These are phyloP conservation scores for Phrynocephalus versicolor DNA, from an alignment of 2,113 vertebrate species.

Conservation along the genomic window DNA sequence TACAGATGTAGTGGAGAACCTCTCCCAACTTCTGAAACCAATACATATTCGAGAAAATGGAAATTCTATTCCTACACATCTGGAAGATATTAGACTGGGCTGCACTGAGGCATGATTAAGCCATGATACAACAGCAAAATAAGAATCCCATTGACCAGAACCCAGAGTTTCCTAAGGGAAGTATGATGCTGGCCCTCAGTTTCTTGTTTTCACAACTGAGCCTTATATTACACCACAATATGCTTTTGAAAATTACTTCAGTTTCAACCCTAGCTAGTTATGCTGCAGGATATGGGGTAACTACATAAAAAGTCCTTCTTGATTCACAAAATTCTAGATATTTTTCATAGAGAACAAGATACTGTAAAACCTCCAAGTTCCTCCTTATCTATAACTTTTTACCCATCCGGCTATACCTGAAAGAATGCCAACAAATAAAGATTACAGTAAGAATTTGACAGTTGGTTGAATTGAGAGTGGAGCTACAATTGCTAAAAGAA, in stretches of 20 bases:
- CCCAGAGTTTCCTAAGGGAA: background rate
- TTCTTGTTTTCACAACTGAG: background rate
- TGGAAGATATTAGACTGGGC: background rate
- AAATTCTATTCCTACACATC: background rate
- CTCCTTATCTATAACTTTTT: background rate
- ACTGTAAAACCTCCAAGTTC: background rate
- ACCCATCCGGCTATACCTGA: background rate
- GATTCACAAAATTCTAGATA: no score
- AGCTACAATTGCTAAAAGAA: background rate
- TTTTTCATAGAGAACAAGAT: no score
- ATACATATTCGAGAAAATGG: background rate
- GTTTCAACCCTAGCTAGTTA: background rate
- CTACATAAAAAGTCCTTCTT: background rate
- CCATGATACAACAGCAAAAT: background rate
- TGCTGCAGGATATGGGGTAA: background rate
- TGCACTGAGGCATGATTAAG: background rate
- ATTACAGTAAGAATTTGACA: background rate
- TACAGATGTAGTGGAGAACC: background rate
- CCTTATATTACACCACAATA: background rate
- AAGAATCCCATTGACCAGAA: background rate
- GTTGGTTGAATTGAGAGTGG: slow-evolving; percentile 1
- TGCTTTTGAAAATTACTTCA: background rate
- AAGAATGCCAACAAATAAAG: background rate
- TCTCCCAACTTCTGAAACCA: background rate
- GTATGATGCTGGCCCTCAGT: background rate